Evolutionary conservation across 1,140 invertebrate genomes (phyloP), one percentile per base, ranked within the genome.

Genomic region (Conus ventricosus): DNA sequence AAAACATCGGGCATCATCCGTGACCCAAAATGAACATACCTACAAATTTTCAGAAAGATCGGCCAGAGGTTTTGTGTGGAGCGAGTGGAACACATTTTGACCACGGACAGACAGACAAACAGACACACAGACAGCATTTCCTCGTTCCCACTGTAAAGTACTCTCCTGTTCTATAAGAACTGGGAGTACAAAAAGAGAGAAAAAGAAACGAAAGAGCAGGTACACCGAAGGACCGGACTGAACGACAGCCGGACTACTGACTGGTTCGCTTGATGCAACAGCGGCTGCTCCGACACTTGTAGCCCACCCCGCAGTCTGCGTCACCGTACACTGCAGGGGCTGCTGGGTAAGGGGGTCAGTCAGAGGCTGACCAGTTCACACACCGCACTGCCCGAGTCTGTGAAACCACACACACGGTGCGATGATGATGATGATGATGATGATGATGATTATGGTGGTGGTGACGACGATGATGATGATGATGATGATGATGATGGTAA

Each of bases 341-440:
- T 84, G 82, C 11, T 53, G 17, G 82, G n/a, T 60, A 5, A n/a
- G 20, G 5, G 27, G 20, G 82, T 84, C 82, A 23, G 27, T 54
- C 51, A 84, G 23, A 25, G 82, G 55, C 20, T 84, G 55, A 7
- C 82, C 23, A 84, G 17, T 25, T 84, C 82, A 84, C 82, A 84
- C 57, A 63, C n/a, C 4, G 7, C 82, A 0, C 27, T 25, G 17
- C 54, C 82, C 8, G 10, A 17, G 57, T 84, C 82, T 84, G 80
- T 54, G 4, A 23, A 54, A 17, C 51, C 13, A 17, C 39, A 81
- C 51, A 23, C 39, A 39, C 39, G 25, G 20, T n/a, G 25, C 25
- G 20, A 75, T 75, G 20, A 75, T 75, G 20, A 75, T 75, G 39
- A 39, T 39, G 3, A 3, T 39, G 0, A 39, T 39, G 39, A 3